A percentile compares a stretch with the other conserved stretches of the same genome.
phyloP scores from a whole-genome alignment of 2,888 invertebrate genomes.

The Drosophila phalerata region DNA sequence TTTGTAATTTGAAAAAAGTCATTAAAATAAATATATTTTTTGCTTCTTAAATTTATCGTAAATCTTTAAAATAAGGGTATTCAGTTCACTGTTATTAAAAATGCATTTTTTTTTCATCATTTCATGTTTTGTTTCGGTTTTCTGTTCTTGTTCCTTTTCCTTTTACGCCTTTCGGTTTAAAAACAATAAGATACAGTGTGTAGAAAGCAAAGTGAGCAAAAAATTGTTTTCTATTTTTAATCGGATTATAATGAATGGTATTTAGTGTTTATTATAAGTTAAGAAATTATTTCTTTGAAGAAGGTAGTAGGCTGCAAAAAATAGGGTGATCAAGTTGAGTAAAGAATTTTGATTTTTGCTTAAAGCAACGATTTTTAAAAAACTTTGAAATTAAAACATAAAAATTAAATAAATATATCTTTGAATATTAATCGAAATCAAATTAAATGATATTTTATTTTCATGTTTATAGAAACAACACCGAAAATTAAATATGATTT shows the following conservation, averaged over 20 bases:
- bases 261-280: conserved; percentile 71
- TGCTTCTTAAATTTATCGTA: background rate
- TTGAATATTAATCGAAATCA: too few relatives aligned
- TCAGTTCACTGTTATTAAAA: background rate
- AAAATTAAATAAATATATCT: background rate
- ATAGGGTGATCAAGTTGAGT: conserved; percentile 52
- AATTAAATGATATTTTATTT: too few relatives aligned
- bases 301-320: conserved; percentile 60
- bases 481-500: too few relatives aligned
- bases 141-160: conserved; percentile 29
- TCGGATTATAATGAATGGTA: conserved; percentile 79
- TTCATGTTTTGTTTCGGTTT: conserved; percentile 21
- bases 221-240: conserved; percentile 75
- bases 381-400: background rate
- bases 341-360: background rate
- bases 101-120: background rate
- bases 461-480: too few relatives aligned
- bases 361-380: background rate
- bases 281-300: conserved; percentile 60
- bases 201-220: conserved; percentile 41
- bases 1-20: background rate
- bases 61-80: conserved; percentile 20
- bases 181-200: conserved; percentile 47
- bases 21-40: background rate
- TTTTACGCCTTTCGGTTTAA: conserved; percentile 25